Evolutionary conservation across 2,797 vertebrate genomes (phyloP), one percentile per base, ranked within the genome.

Genomic region (Enteromius trimaculatus): DNA sequence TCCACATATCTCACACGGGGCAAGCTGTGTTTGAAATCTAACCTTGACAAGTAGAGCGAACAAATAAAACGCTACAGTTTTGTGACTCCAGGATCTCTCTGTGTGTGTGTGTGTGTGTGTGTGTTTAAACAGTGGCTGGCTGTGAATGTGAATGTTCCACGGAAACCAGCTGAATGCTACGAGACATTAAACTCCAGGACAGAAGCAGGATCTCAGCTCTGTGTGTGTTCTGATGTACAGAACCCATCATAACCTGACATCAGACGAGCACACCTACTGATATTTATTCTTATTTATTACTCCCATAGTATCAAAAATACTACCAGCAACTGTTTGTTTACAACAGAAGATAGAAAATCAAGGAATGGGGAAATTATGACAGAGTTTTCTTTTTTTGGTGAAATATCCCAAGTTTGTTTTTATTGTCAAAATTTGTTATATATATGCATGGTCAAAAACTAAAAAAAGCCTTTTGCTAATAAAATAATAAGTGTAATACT

Each of bases 1-100:
- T 80, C 51, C 51, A 65, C 80, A 85, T 64, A 83, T 81, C 82
- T 74, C 72, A 82, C 37, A 21, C 19, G 11, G 21, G 39, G 23
- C 37, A 47, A 31, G 31, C 21, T 71, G 66, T 29, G 31, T 39
- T 80, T 23, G 3, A 85, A 55, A 66, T 70, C 47, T 51, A 55
- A 66, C 6, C 11, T 19, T 51, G 16, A 69, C 11, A 47, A 3
- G n/a, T 49, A 37, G n/a, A 71, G 29, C 11, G 0, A 70, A 62
- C 26, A 66, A 44, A 64, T 55, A 42, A 5, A 85, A 60, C 21
- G 14, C 7, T 51, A 19, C 19, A 51, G 49, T 81, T 16, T 16
- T 47, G 13, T 49, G 39, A 49, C 23, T 37, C 49, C 13, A 80
- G 29, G 39, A 64, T 31, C 58, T 26, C 4, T 26, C 10, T 26